Percentiles rank a stretch among this genome's conserved stretches.
These are phyloP conservation scores for Anisognathus igniventris DNA, from an alignment of 2,797 vertebrate species.

Conservation along the genomic window DNA sequence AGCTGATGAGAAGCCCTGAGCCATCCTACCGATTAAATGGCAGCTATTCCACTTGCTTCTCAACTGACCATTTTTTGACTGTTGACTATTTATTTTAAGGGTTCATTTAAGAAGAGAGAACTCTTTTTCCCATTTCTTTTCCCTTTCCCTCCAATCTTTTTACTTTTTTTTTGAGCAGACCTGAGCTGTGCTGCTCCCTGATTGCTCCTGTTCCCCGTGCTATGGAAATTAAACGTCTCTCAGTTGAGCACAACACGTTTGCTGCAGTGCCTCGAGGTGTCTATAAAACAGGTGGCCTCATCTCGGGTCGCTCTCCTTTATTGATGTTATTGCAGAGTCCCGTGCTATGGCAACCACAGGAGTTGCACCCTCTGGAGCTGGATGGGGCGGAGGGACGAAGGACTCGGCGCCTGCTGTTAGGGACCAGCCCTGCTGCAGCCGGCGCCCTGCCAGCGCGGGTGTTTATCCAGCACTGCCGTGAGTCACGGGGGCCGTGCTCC, in stretches of 20 bases:
- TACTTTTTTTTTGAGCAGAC: background rate
- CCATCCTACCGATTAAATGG: background rate
- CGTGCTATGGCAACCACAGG: background rate
- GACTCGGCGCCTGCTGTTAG: background rate
- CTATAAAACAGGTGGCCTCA: background rate
- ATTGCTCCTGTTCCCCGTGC: accelerated
- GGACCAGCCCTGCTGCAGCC: background rate
- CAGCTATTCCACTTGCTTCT: background rate
- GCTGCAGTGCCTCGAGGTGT: background rate
- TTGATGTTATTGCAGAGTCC: background rate
- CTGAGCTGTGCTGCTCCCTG: background rate
- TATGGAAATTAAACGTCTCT: accelerated
- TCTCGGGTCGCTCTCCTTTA: background rate
- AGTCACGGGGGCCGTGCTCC: constrained; percentile 46
- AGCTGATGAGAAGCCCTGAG: background rate
- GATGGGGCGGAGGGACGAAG: background rate
- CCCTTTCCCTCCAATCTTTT: background rate
- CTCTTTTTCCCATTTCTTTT: background rate
- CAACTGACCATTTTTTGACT: background rate
- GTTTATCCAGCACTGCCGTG: background rate
- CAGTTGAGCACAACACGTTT: background rate
- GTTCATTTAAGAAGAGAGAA: background rate
- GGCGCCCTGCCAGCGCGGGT: background rate
- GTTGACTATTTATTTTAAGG: background rate
- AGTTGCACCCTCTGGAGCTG: background rate